Conservation (phyloP, 2,113 vertebrate genomes). For the Paramormyrops kingsleyae region DNA sequence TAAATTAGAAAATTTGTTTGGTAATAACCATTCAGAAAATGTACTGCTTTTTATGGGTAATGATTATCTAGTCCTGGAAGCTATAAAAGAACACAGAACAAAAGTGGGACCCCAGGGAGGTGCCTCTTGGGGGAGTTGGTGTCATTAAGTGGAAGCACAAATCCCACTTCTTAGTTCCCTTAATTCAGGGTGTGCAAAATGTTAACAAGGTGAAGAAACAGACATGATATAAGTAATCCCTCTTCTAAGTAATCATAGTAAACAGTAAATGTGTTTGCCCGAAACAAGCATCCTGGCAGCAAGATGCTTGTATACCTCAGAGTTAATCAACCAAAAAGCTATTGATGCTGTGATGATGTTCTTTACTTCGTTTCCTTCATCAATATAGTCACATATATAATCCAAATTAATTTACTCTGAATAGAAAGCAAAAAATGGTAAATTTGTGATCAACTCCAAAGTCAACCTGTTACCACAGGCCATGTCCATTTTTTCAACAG, state of each 20-base stretch:
- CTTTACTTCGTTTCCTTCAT: conserved; percentile 98
- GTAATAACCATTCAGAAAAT: background rate
- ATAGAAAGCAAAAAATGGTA: conserved; percentile 99
- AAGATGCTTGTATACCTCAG: conserved; percentile 61
- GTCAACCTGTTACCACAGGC: conserved; percentile 92
- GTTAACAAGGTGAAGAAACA: conserved; percentile 26
- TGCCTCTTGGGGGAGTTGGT: background rate
- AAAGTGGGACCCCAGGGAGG: background rate
- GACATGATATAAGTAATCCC: conserved; percentile 45
- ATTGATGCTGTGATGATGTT: conserved; percentile 76
- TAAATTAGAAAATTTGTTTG: background rate
- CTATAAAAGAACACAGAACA: background rate
- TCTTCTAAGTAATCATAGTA: conserved; percentile 54
- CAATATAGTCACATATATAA: conserved; percentile 99
- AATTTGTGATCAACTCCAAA: conserved; percentile 97
- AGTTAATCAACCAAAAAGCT: conserved; percentile 91
- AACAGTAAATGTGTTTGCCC: conserved; percentile 52
- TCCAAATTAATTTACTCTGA: conserved; percentile 99
- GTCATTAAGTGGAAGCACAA: conserved; percentile 22
- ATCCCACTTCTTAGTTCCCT: conserved; percentile 31
- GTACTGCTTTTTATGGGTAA: background rate
- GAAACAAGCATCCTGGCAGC: conserved; percentile 57
- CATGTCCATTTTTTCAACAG: conserved; percentile 93
- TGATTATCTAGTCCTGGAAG: background rate
- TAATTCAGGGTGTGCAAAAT: conserved; percentile 19